Conservation (phyloP, 1,140 invertebrate genomes). For the Pseudobourletiella spinata region DNA sequence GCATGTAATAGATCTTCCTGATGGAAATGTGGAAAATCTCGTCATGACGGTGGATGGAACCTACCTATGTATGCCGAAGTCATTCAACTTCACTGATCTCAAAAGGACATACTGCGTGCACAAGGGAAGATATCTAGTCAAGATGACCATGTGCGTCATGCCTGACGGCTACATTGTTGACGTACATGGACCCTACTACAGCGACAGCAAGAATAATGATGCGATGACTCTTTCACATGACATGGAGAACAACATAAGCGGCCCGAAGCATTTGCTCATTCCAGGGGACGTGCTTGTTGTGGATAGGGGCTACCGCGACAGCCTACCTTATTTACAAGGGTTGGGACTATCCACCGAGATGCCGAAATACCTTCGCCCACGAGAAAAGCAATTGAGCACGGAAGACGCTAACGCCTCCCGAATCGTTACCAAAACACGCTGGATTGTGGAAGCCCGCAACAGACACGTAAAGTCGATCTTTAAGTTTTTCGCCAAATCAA, state of each 20-base stretch:
- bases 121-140: no score
- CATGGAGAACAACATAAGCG: not conserved
- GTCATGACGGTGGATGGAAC: no score
- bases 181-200: slow-evolving; percentile 32
- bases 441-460: no score
- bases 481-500: no score
- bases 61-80: no score
- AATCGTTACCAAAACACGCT: slow-evolving; percentile 24
- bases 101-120: no score
- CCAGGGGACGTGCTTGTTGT: slow-evolving; percentile 5
- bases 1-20: no score
- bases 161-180: slow-evolving; percentile 32
- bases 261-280: slow-evolving; percentile 15
- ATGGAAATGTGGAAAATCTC: no score
- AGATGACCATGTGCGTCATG: no score
- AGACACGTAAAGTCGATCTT: no score
- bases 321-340: slow-evolving; percentile 12
- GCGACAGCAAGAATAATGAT: slow-evolving; percentile 27
- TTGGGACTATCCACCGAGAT: not conserved
- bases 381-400: not conserved
- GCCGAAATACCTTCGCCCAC: not conserved
- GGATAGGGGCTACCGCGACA: no score
- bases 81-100: no score
- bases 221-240: slow-evolving; percentile 15
- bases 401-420: slow-evolving; percentile 18